Conservation (phyloP, 2,113 vertebrate genomes). For the Cichladusa arquata region DNA sequence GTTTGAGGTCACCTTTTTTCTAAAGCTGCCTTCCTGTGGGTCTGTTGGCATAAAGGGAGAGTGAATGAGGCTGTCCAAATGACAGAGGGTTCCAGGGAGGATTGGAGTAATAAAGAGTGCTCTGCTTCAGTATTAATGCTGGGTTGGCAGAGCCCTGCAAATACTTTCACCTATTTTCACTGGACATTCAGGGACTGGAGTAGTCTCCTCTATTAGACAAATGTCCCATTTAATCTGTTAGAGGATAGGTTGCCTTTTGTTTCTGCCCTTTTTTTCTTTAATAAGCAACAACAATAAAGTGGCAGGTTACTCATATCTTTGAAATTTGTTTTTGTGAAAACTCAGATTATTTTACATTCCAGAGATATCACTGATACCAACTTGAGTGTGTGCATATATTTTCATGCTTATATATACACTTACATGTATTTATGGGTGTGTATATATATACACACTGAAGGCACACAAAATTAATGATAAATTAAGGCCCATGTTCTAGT, state of each 20-base stretch:
- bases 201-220: not conserved
- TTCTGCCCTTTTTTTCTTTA: not conserved
- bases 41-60: not conserved
- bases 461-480: not conserved
- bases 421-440: not conserved
- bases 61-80: fast-evolving
- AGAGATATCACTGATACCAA: not conserved
- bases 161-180: not conserved
- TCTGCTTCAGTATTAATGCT: not conserved
- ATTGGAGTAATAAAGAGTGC: not conserved
- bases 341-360: not conserved
- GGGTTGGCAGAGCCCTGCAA: not conserved
- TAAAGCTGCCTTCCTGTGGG: not conserved
- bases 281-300: not conserved
- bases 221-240: not conserved
- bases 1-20: not conserved
- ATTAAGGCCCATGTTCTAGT: not conserved
- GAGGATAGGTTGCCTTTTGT: not conserved
- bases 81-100: not conserved
- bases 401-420: not conserved
- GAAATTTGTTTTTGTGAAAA: not conserved
- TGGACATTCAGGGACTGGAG: not conserved
- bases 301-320: not conserved
- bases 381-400: not conserved
- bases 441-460: not conserved